Evolutionary conservation across 2,113 vertebrate species (phyloP).

Genomic region (Pseudonaja textilis): DNA sequence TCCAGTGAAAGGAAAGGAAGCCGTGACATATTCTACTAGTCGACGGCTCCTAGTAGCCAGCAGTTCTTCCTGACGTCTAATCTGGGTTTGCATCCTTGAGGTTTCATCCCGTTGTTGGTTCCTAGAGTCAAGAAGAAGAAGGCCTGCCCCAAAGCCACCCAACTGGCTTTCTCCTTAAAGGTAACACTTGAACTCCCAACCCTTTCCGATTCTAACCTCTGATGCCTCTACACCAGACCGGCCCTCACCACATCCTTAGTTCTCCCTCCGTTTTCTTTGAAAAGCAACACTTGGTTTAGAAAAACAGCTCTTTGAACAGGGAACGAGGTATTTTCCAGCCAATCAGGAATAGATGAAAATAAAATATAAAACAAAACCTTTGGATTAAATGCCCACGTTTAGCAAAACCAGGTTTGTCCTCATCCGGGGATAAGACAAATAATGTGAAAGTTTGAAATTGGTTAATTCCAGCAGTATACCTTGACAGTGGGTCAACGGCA

Average conservation of each 20-base stretch:
- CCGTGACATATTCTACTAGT: background rate
- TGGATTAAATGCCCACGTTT: slow-evolving; percentile 47
- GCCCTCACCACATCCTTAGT: background rate
- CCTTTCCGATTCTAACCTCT: background rate
- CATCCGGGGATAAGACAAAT: slow-evolving; percentile 27
- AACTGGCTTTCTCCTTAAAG: background rate
- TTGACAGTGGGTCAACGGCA: background rate
- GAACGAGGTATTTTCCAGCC: background rate
- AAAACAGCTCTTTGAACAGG: too few species aligned
- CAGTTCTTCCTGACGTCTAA: background rate
- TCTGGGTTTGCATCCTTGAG: background rate
- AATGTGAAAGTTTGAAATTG: background rate
- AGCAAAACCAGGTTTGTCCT: slow-evolving; percentile 33
- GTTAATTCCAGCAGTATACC: background rate
- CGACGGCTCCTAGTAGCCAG: background rate
- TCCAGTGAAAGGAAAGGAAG: background rate
- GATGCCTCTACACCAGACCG: background rate
- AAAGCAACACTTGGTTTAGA: background rate
- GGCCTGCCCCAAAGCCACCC: background rate
- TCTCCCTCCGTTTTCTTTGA: background rate
- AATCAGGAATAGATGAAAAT: background rate
- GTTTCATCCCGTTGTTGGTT: background rate
- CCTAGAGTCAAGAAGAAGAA: background rate
- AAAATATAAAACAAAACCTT: background rate
- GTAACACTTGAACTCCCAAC: background rate